Percentiles rank a stretch among this genome's conserved stretches.
These are phyloP conservation scores for Synanthedon formicaeformis DNA, from an alignment of 2,888 invertebrate genomes.

Conservation along the genomic window DNA sequence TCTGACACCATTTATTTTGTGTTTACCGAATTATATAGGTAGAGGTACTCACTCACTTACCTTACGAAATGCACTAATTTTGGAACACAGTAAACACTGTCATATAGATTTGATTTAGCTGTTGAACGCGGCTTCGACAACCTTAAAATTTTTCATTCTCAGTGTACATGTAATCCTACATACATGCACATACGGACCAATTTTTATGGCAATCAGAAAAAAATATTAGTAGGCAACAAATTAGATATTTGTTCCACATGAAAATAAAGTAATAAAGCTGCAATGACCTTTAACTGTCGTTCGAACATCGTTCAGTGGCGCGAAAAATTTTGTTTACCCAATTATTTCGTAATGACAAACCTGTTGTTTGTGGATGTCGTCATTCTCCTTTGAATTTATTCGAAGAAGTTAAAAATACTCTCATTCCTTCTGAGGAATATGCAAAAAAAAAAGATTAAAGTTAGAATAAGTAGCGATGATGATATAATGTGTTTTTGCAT, in stretches of 20 bases:
- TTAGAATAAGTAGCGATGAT: background rate
- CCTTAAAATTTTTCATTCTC: background rate
- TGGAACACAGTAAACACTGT: too few relatives aligned
- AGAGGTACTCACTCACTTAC: background rate
- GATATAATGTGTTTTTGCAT: background rate
- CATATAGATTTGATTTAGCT: background rate
- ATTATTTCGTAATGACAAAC: slow-evolving; percentile 41
- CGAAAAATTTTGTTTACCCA: slow-evolving; percentile 39
- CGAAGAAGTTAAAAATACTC: background rate
- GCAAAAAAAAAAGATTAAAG: background rate
- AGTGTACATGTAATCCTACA: background rate
- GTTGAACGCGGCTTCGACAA: background rate
- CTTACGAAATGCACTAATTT: background rate
- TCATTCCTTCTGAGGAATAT: background rate
- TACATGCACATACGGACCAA: too few relatives aligned
- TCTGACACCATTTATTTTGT: slow-evolving; percentile 10
- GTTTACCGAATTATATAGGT: slow-evolving; percentile 2
- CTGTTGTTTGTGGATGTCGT: slow-evolving; percentile 29
- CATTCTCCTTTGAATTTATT: slow-evolving; percentile 3
- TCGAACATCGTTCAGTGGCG: slow-evolving; percentile 30
- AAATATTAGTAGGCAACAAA: background rate
- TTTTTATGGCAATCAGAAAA: background rate
- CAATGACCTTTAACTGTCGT: slow-evolving; percentile 31
- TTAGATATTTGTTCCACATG: slow-evolving; percentile 10
- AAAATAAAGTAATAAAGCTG: slow-evolving; percentile 17